Conservation (phyloP, 2,797 vertebrate species). For the Helostoma temminkii region DNA sequence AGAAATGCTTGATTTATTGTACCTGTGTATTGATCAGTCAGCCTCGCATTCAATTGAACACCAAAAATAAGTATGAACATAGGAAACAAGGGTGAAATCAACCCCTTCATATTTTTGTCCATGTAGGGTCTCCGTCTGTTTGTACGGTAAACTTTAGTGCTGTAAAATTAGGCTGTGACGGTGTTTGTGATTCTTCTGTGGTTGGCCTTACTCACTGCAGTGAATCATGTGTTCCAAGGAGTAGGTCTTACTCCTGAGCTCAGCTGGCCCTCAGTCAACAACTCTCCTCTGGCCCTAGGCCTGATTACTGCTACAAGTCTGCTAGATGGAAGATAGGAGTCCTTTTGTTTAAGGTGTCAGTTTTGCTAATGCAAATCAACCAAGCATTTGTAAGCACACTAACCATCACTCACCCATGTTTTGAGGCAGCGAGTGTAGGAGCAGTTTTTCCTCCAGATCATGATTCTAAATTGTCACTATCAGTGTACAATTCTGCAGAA, state of each 20-base stretch:
- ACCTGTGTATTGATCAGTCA: conserved; percentile 41
- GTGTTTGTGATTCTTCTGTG: conserved; percentile 74
- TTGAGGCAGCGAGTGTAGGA: conserved; percentile 37
- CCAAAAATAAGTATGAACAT: neutral
- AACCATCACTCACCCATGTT: conserved; percentile 43
- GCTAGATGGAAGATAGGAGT: conserved; percentile 42
- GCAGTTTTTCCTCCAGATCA: conserved; percentile 23
- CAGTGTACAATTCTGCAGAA: conserved; percentile 60
- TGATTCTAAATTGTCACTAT: conserved; percentile 48
- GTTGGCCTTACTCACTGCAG: conserved; percentile 70
- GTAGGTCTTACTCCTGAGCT: conserved; percentile 44
- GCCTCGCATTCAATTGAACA: neutral
- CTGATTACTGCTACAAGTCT: conserved; percentile 60
- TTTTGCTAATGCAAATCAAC: conserved; percentile 62
- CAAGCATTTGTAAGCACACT: conserved; percentile 46
- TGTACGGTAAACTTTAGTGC: conserved; percentile 49
- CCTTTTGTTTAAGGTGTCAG: conserved; percentile 65
- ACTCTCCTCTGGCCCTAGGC: conserved; percentile 50
- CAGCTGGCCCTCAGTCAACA: conserved; percentile 58
- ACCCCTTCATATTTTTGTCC: conserved; percentile 51
- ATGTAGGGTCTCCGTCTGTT: conserved; percentile 70
- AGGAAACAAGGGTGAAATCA: conserved; percentile 30
- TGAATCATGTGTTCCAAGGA: conserved; percentile 80
- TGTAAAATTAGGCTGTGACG: conserved; percentile 77
- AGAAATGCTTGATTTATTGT: conserved; percentile 34